Percentiles rank a stretch among this genome's conserved stretches.
phyloP scores from a whole-genome alignment of 1,140 invertebrate species.

The Solenopsis invicta region DNA sequence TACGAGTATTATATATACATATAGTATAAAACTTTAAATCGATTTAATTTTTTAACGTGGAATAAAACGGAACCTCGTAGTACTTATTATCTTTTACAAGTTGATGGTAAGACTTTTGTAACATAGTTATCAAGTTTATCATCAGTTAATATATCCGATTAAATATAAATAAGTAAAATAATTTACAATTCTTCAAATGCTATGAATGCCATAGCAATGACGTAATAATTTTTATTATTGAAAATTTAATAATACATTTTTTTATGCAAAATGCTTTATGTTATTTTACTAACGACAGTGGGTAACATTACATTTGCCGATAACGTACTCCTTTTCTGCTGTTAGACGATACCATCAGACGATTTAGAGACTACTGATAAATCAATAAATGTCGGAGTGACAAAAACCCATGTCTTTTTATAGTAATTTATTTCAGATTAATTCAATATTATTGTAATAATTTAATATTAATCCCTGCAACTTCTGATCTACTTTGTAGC shows the following conservation, averaged over 20 bases:
- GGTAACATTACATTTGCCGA: background rate
- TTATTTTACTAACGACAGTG: background rate
- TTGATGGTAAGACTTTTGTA: background rate
- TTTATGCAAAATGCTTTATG: background rate
- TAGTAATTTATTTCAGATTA: background rate
- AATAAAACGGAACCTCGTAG: background rate
- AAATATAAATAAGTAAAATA: background rate
- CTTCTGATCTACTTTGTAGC: background rate
- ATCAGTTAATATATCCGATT: background rate
- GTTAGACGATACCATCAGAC: conserved; percentile 17
- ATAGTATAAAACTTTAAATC: background rate
- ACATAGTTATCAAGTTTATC: conserved; percentile 15
- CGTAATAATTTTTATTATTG: background rate
- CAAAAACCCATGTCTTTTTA: background rate
- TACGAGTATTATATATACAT: too few species aligned
- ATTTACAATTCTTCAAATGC: background rate
- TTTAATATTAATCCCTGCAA: background rate
- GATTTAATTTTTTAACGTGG: background rate
- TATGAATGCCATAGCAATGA: background rate
- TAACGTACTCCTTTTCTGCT: background rate
- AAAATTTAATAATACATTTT: background rate
- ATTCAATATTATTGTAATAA: background rate
- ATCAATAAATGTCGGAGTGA: background rate
- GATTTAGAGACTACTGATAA: background rate
- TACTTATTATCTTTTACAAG: background rate